Evolutionary conservation across 2,797 vertebrate genomes (phyloP).

Genomic region (Scolopax rusticola): DNA sequence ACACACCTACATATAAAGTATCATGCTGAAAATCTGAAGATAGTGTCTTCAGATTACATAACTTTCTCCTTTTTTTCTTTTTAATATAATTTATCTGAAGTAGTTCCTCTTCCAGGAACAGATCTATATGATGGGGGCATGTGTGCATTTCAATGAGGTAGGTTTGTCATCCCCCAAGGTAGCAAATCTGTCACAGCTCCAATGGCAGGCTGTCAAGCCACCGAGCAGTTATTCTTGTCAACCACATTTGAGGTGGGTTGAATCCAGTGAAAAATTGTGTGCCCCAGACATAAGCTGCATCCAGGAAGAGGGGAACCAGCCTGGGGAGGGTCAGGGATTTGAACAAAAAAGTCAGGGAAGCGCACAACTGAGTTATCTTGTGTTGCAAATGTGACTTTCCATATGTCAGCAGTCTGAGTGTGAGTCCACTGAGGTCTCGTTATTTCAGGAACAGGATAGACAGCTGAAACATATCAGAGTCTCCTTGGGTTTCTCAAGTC

Average conservation of each 20-base stretch:
- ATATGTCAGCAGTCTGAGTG: accelerated
- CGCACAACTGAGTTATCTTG: neutral
- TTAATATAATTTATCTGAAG: neutral
- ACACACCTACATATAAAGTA: neutral
- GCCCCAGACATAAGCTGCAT: neutral
- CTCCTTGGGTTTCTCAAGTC: neutral
- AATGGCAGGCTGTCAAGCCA: neutral
- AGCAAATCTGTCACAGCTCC: neutral
- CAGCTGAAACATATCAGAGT: neutral
- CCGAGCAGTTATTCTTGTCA: neutral
- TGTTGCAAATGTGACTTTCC: neutral
- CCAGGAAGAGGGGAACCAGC: neutral
- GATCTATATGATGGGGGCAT: neutral
- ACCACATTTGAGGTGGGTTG: neutral
- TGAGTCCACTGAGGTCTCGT: neutral
- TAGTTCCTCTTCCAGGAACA: neutral
- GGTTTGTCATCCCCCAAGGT: neutral
- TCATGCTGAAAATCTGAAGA: neutral
- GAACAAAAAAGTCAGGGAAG: neutral
- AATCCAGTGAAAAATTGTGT: neutral
- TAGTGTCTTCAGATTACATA: neutral
- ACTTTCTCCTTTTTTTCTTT: neutral
- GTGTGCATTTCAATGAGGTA: neutral
- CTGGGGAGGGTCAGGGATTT: neutral
- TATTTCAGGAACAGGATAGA: neutral